Evolutionary conservation across 1,140 invertebrate genomes (phyloP).

Genomic region (Drosophila teissieri): DNA sequence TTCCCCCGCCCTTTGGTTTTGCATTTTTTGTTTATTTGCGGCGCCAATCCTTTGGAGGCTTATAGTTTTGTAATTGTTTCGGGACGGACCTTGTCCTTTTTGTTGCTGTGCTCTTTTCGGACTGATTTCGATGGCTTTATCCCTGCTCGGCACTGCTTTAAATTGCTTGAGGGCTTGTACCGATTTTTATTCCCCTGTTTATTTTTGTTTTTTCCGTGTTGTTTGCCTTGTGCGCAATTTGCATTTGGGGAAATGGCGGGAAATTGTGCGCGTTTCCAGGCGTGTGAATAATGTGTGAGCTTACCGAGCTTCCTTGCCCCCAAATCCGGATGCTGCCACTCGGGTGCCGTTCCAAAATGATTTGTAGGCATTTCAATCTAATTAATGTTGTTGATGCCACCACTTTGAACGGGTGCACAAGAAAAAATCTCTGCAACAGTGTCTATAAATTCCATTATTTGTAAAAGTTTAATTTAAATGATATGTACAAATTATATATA

Average conservation of each 20-base stretch:
- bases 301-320: slow-evolving; percentile 52
- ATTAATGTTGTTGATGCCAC: slow-evolving; percentile 63
- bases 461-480: neutral
- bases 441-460: no score
- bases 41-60: slow-evolving; percentile 71
- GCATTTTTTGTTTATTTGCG: slow-evolving; percentile 68
- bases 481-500: no score
- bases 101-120: slow-evolving; percentile 65
- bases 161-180: slow-evolving; percentile 57
- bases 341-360: slow-evolving; percentile 73
- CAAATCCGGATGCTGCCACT: slow-evolving; percentile 25
- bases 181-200: slow-evolving; percentile 12
- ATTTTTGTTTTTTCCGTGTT: slow-evolving; percentile 17
- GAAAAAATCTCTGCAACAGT: neutral
- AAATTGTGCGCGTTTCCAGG: slow-evolving; percentile 70
- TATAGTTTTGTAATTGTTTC: slow-evolving; percentile 83
- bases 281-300: slow-evolving; percentile 81
- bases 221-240: slow-evolving; percentile 53
- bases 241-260: slow-evolving; percentile 59
- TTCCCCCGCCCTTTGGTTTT: slow-evolving; percentile 17
- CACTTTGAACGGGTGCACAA: neutral
- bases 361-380: slow-evolving; percentile 75
- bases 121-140: slow-evolving; percentile 53
- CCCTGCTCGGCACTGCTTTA: slow-evolving; percentile 33
- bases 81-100: slow-evolving; percentile 29